These are phyloP conservation scores for Apomyelois bistriatella DNA, from an alignment of 2,888 invertebrate genomes.

Conservation along the genomic window DNA sequence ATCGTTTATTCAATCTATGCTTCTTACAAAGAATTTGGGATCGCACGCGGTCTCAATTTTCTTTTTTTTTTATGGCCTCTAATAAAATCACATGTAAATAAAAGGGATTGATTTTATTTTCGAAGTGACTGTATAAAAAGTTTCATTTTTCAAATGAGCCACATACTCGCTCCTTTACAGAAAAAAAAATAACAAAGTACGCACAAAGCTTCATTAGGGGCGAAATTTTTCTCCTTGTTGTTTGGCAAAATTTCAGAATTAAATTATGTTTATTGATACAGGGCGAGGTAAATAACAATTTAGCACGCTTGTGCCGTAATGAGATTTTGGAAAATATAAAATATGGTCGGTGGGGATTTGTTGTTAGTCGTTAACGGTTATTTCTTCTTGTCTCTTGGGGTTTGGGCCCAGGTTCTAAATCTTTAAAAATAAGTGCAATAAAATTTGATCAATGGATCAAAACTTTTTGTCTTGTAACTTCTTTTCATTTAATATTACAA, in stretches of 20 bases:
- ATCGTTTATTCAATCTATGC: no score
- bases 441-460: no score
- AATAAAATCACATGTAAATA: no score
- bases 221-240: constrained; percentile 20
- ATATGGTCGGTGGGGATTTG: constrained; percentile 35
- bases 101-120: no score
- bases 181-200: constrained; percentile 8
- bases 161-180: neutral
- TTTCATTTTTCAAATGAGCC: neutral
- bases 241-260: constrained; percentile 29
- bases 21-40: no score
- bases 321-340: constrained; percentile 44
- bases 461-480: no score
- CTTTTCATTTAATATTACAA: no score
- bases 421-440: no score
- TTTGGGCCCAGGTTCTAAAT: neutral
- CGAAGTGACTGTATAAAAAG: no score
- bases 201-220: constrained; percentile 33
- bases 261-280: constrained; percentile 39
- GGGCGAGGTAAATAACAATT: constrained; percentile 50
- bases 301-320: constrained; percentile 31
- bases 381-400: neutral
- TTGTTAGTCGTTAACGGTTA: constrained; percentile 3
- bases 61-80: no score
- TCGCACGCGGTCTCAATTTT: no score